Base-by-base conservation (phyloP, 2,113 vertebrate genomes). In the Mystacornis crossleyi region DNA sequence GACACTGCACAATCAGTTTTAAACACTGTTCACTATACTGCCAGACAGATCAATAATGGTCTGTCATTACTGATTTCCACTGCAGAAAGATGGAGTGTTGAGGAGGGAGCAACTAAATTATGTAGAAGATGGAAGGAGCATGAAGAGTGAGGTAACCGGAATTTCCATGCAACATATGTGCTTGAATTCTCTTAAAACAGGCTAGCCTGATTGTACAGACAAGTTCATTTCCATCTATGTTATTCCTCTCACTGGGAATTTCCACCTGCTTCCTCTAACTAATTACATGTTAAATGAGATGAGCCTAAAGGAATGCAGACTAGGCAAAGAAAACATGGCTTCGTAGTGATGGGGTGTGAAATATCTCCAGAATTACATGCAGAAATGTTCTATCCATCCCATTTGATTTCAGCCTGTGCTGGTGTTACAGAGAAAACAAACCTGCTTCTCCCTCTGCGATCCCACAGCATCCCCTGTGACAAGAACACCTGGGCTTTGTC, bases 211-310 rank as follows among this genome's bases (percentile, higher is more conserved):
- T 82, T 89, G 54, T 34, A 81, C 57, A 93, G 78, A 65, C 23
- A 85, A 89, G 51, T 93, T 82, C 5, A 86, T 95, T 96, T 95
- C 62, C 74, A 90, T 82, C 69, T 70, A 25, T 73, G 91, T 86
- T 86, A 82, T 87, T 88, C 29, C 33, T 58, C 45, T 66, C 54
- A 34, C 78, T 88, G 62, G 58, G 74, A 94, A 95, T 82, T 95
- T 71, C 95, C 71, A 93, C 93, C 78, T 96, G 87, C 26, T 93
- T 91, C 58, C 20, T 93, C 66, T 82, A 89, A 91, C 85, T 57
- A 89, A 87, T 75, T 62, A 79, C 65, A 91, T 50, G 18, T 8
- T 48, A 48, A 87, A 95, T 42, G 29, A 81, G 33, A 88, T 33
- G 64, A 85, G 38, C n/a, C 66, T 79, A 58, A 93, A 89, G 62